phyloP scores from a whole-genome alignment of 2,113 vertebrate genomes.

The Ramphastos sulfuratus region DNA sequence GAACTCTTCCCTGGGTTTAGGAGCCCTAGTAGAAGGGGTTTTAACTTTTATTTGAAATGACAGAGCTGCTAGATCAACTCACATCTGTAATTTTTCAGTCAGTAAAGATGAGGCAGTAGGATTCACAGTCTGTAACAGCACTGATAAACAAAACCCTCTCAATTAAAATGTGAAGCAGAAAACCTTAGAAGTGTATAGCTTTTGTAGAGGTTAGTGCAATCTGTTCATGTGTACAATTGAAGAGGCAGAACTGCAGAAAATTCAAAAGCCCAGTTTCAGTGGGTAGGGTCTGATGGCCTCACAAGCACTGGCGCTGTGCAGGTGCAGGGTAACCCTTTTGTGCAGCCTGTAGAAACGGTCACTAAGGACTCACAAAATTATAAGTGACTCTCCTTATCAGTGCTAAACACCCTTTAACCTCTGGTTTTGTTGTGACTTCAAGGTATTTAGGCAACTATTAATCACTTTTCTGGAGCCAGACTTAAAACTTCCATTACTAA shows the following conservation, averaged over 20 bases:
- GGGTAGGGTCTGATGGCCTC: background rate
- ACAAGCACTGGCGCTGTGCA: fast-evolving
- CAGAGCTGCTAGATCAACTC: background rate
- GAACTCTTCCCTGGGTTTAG: background rate
- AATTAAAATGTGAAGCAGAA: background rate
- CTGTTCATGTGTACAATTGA: background rate
- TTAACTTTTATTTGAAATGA: background rate
- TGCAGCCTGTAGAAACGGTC: background rate
- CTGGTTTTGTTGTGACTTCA: background rate
- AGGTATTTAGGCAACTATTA: slow-evolving; percentile 21
- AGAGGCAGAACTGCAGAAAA: background rate
- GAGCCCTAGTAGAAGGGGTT: background rate
- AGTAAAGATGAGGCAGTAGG: background rate
- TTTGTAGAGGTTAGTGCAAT: background rate
- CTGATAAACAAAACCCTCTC: background rate
- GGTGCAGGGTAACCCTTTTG: background rate
- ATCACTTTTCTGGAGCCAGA: background rate
- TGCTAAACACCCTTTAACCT: background rate
- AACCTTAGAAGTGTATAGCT: background rate
- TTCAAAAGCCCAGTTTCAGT: fast-evolving
- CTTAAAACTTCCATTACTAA: background rate
- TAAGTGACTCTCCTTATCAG: background rate
- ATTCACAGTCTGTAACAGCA: fast-evolving
- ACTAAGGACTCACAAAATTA: background rate
- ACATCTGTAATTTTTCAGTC: background rate